phyloP scores from a whole-genome alignment of 2,113 vertebrate genomes.

The Condylura cristata region DNA sequence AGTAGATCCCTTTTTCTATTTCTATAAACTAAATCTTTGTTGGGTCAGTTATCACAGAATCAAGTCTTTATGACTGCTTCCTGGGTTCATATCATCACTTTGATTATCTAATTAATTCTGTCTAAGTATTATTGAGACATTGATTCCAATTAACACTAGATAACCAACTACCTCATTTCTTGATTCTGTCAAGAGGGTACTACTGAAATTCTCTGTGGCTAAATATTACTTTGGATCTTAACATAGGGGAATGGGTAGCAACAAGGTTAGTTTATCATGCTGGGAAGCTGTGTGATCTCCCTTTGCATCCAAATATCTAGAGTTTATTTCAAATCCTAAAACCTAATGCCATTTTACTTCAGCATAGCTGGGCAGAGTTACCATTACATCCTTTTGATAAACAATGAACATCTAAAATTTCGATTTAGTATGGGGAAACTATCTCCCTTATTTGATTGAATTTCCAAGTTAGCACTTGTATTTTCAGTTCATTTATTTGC shows the following conservation, averaged over 20 bases:
- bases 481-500: not conserved
- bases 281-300: not conserved
- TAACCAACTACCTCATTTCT: not conserved
- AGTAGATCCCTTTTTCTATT: too few relatives aligned
- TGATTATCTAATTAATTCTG: too few relatives aligned
- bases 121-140: too few relatives aligned
- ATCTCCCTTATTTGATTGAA: not conserved
- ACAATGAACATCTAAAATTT: not conserved
- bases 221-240: not conserved
- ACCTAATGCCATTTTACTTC: not conserved
- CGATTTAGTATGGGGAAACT: not conserved
- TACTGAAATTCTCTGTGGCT: not conserved
- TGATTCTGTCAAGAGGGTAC: not conserved
- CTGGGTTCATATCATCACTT: too few relatives aligned
- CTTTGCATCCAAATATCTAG: not conserved
- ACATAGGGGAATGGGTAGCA: not conserved
- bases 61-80: too few relatives aligned
- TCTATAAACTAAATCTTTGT: too few relatives aligned
- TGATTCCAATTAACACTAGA: too few relatives aligned
- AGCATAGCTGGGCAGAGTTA: not conserved
- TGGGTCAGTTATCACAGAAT: too few relatives aligned
- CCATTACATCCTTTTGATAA: not conserved
- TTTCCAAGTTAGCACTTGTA: not conserved
- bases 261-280: not conserved
- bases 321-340: conserved; percentile 11